These are phyloP conservation scores for Drosophila virilis DNA, from an alignment of 1,140 invertebrate species.

Conservation along the genomic window DNA sequence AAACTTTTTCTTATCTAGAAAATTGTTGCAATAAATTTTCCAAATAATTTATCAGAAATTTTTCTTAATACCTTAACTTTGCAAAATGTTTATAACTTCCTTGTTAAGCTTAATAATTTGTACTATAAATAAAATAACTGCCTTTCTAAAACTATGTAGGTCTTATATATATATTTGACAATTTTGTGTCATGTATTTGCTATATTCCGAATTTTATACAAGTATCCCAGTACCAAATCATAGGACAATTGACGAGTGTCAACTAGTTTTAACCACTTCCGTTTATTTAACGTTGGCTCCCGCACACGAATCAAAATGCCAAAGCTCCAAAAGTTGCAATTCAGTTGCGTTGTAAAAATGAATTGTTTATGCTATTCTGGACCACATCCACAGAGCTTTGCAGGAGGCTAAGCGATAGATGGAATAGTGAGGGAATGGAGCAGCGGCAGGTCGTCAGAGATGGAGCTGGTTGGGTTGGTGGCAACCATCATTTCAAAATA, in stretches of 20 bases:
- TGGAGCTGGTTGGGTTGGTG: constrained; percentile 11
- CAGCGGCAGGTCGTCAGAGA: constrained; percentile 6
- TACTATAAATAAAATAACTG: too few species aligned
- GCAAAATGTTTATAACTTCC: too few species aligned
- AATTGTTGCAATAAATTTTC: too few species aligned
- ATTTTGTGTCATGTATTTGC: too few species aligned
- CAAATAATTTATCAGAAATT: too few species aligned
- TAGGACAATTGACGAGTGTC: not conserved
- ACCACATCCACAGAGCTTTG: constrained; percentile 6
- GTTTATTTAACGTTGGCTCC: too few species aligned
- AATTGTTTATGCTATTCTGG: constrained; percentile 56
- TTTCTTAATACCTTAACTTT: too few species aligned
- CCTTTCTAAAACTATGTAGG: too few species aligned
- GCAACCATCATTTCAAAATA: constrained; percentile 78
- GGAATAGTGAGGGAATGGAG: constrained; percentile 19
- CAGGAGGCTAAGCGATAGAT: constrained; percentile 43
- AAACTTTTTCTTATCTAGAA: too few species aligned
- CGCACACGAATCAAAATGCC: constrained; percentile 19
- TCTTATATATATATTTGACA: too few species aligned
- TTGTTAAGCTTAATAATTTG: too few species aligned
- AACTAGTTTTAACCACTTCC: not conserved
- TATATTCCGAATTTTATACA: too few species aligned
- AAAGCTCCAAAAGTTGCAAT: constrained; percentile 20
- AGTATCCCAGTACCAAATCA: not conserved
- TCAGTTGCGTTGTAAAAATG: constrained; percentile 48